phyloP scores from a whole-genome alignment of 2,113 vertebrate species.

The Hemicordylus capensis region DNA sequence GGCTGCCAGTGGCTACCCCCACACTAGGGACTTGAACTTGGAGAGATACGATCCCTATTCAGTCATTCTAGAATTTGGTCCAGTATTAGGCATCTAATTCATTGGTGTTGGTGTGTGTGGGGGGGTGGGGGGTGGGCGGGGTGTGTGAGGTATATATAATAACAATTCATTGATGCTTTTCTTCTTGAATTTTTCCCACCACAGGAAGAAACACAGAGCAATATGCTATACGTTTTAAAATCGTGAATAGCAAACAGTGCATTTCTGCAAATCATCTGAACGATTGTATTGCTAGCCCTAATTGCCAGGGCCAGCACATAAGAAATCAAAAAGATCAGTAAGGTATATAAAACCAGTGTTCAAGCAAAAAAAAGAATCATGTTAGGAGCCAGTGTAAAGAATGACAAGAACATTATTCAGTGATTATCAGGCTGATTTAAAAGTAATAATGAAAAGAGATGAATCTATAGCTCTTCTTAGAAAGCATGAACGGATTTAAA shows the following conservation, averaged over 20 bases:
- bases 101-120: neutral
- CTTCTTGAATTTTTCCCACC: neutral
- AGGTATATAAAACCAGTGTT: neutral
- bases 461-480: neutral
- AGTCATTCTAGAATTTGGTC: too few species aligned
- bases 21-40: too few species aligned
- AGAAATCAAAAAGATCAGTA: slow-evolving; percentile 18
- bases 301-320: neutral
- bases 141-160: too few species aligned
- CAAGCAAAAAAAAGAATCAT: neutral
- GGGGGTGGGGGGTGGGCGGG: too few species aligned
- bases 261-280: neutral
- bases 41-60: too few species aligned
- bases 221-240: neutral
- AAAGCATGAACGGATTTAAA: slow-evolving; percentile 14
- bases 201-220: slow-evolving; percentile 15
- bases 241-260: neutral
- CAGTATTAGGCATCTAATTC: neutral
- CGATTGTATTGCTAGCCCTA: neutral
- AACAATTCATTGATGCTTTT: too few species aligned
- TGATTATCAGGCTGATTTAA: slow-evolving; percentile 39
- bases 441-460: too few species aligned
- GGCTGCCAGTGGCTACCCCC: too few species aligned
- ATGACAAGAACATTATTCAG: slow-evolving; percentile 19
- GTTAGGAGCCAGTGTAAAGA: neutral